Percentiles rank a stretch among this genome's conserved stretches.
These are phyloP conservation scores for Takifugu bimaculatus DNA, from an alignment of 2,113 vertebrate genomes.

Conservation along the genomic window DNA sequence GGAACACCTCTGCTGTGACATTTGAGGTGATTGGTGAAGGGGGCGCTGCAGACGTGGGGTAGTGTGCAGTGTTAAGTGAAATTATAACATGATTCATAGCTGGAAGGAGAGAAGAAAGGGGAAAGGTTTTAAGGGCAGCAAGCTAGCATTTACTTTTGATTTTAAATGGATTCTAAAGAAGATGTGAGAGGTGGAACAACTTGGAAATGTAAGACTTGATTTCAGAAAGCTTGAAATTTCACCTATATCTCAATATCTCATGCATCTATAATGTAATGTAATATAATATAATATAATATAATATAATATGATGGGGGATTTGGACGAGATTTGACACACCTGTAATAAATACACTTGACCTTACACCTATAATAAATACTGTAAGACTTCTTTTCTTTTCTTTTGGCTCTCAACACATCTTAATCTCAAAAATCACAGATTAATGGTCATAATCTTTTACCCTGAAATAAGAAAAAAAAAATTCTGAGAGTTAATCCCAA, in stretches of 20 bases:
- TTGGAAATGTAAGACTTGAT: not conserved
- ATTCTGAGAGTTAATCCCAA: constrained; percentile 31
- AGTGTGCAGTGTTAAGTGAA: constrained; percentile 41
- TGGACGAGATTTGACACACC: too few species aligned
- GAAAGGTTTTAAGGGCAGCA: constrained; percentile 10
- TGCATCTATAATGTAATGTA: too few species aligned
- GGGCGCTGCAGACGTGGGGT: constrained; percentile 17
- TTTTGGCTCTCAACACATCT: not conserved
- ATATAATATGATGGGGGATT: too few species aligned
- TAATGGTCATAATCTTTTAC: constrained; percentile 10
- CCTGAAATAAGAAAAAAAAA: constrained; percentile 6
- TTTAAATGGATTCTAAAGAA: constrained; percentile 25
- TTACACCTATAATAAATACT: too few species aligned
- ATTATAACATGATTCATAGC: constrained; percentile 38
- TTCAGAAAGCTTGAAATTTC: constrained; percentile 5
- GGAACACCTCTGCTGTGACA: constrained; percentile 53
- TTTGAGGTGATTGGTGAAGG: constrained; percentile 33
- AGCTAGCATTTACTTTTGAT: constrained; percentile 6
- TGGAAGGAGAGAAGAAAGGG: constrained; percentile 1
- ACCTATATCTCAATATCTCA: not conserved
- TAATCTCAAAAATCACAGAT: constrained; percentile 31
- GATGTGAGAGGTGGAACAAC: not conserved
- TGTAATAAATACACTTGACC: too few species aligned
- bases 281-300: too few species aligned
- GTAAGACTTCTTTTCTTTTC: not conserved